Evolutionary conservation across 2,888 invertebrate species (phyloP), one percentile per base, ranked within the genome.

Genomic region (Oasisia sp.): DNA sequence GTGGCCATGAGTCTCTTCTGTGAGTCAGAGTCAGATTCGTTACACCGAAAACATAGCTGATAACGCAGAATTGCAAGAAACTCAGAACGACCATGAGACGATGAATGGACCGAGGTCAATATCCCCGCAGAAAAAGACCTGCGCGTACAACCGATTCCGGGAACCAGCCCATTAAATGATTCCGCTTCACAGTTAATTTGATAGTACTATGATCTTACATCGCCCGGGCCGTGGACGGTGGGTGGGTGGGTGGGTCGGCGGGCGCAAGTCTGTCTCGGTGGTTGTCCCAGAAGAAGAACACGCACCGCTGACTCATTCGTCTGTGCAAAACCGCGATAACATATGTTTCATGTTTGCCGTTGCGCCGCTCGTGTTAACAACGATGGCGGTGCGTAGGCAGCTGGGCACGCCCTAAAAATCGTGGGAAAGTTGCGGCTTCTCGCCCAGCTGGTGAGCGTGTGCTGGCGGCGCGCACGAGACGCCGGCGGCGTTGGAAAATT

Each of bases 341-440:
- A 74, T 74, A n/a, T 74, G 74, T 19, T 74, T 74, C 74, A 27
- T 74, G 74, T 74, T 74, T 74, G 74, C 74, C 74, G 74, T 74
- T 74, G 74, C 27, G 19, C 74, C 3, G 74, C n/a, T 74, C 74
- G 74, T 74, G 74, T 74, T 74, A 74, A 74, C 74, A 74, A 74
- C 74, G 74, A 74, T 74, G 74, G 27, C 74, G 74, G 74, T 74
- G 74, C 74, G 74, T n/a, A n/a, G 74, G 74, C 74, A 74, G 74
- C 74, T 74, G 74, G 74, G n/a, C 74, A 74, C 74, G 74, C 74
- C 74, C 74, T 74, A n/a, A 74, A 38, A 74, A 74, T 74, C 74
- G 74, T 74, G 74, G 74, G 74, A 74, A 74, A 74, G 74, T 74
- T 74, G 27, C 74, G 74, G 74, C 74, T 19, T 74, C 74, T 74